Base-by-base conservation (phyloP, 2,797 vertebrate species). In the Oryzias sinensis region DNA sequence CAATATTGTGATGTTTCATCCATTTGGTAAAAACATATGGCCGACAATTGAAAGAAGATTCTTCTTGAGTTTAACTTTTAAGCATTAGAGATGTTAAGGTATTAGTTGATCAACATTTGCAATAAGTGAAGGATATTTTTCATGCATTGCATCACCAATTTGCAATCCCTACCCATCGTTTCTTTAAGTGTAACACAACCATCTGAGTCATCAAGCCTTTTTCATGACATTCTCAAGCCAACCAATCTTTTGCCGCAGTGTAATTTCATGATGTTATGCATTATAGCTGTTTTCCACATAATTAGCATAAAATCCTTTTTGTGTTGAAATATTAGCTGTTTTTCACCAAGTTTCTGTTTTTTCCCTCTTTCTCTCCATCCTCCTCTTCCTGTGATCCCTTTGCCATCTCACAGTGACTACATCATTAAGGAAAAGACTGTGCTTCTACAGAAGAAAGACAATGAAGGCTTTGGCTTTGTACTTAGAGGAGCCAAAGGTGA, bases 351-450 rank as follows among this genome's bases (percentile, higher is more conserved):
- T 54, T 68, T 55, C 49, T 74, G 20, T 53, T 22, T 41, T 56
- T 55, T 48, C 27, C 52, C 20, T 27, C 1, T 65, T 27, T 66
- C 62, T 71, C 67, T 71, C 40, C 24, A 18, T 63, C 42, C 57
- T 42, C 11, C 15, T 50, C 65, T 20, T 72, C 57, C 50, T 65
- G 29, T 63, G 60, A 46, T 57, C 53, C 41, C 29, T 65, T 58
- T 51, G 20, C 59, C 65, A 45, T 63, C 55, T 52, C 77, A 42
- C 71, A 97, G 95, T 89, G 95, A 97, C 92, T 97, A 97, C 93
- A 95, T 97, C 91, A 96, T 97, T 87, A 96, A 97, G 90, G 95
- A 96, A 91, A 97, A 97, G 90, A 95, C 94, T 43, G 95, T 96
- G 64, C 89, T 96, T 85, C 91, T 97, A 77, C 95, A 97, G 93